phyloP scores from a whole-genome alignment of 2,113 vertebrate genomes.

The Seriola dumerili region DNA sequence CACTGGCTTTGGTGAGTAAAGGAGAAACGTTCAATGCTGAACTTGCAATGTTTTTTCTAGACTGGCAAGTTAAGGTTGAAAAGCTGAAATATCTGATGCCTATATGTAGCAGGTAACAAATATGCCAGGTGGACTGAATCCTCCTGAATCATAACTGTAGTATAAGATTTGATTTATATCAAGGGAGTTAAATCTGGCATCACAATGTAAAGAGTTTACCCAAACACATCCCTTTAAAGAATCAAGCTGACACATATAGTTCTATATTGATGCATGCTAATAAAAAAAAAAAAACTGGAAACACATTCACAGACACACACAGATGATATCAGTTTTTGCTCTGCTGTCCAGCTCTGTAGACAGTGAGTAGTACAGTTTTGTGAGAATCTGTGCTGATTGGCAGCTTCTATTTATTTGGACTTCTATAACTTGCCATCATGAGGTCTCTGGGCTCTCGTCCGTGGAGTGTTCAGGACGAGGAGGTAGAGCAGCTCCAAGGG shows the following conservation, averaged over 20 bases:
- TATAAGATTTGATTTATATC: background rate
- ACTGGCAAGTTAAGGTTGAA: background rate
- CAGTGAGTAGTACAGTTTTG: slow-evolving; percentile 27
- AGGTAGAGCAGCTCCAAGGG: slow-evolving; percentile 57
- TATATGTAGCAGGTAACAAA: background rate
- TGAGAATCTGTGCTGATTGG: slow-evolving; percentile 72
- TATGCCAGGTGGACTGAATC: background rate
- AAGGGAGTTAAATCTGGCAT: background rate
- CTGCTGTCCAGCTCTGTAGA: slow-evolving; percentile 33
- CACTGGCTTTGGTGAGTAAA: too few species aligned
- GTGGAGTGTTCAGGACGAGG: slow-evolving; percentile 59
- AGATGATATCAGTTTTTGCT: slow-evolving; percentile 9
- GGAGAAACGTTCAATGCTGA: too few species aligned
- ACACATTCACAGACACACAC: slow-evolving; percentile 22
- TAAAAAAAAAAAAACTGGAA: background rate
- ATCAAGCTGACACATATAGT: background rate
- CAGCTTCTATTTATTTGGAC: slow-evolving; percentile 69
- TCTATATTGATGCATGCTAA: background rate
- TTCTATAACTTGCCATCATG: slow-evolving; percentile 38
- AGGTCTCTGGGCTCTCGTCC: slow-evolving; percentile 56
- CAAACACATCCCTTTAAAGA: background rate
- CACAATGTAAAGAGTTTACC: background rate
- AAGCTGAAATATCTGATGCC: background rate
- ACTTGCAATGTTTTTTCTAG: too few species aligned
- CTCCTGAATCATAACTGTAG: background rate